A percentile compares a stretch with the other conserved stretches of the same genome.
Conservation (phyloP, 2,888 invertebrate genomes). For the Ctenicera cuprea region DNA sequence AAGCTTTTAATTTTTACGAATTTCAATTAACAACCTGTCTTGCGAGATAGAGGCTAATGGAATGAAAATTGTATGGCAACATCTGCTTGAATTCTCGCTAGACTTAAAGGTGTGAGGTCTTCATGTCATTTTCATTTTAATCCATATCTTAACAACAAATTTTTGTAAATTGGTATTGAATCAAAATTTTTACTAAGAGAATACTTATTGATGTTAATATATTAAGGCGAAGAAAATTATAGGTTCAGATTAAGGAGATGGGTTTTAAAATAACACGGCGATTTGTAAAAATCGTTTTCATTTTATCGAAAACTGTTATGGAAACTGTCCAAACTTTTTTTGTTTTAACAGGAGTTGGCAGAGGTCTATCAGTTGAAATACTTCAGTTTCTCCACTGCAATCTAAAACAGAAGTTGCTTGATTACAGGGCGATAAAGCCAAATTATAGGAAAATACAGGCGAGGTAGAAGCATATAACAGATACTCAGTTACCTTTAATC, state of each 20-base stretch:
- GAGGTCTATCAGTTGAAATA: background rate
- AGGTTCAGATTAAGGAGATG: no score
- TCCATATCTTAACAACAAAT: no score
- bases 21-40: conserved; percentile 13
- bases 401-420: background rate
- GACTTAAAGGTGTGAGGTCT: background rate
- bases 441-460: background rate
- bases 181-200: no score
- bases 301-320: background rate
- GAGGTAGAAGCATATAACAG: background rate
- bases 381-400: background rate
- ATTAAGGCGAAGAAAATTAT: no score
- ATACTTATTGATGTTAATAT: no score
- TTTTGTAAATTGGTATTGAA: no score
- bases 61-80: conserved; percentile 1
- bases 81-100: background rate
- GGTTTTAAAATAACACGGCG: no score
- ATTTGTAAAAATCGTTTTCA: background rate
- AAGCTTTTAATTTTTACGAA: conserved; percentile 13
- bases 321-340: background rate
- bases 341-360: background rate
- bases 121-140: background rate
- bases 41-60: conserved; percentile 6
- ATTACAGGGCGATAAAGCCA: background rate
- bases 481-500: background rate